Base-by-base conservation (phyloP, 2,888 invertebrate species). In the Allygus modestus region DNA sequence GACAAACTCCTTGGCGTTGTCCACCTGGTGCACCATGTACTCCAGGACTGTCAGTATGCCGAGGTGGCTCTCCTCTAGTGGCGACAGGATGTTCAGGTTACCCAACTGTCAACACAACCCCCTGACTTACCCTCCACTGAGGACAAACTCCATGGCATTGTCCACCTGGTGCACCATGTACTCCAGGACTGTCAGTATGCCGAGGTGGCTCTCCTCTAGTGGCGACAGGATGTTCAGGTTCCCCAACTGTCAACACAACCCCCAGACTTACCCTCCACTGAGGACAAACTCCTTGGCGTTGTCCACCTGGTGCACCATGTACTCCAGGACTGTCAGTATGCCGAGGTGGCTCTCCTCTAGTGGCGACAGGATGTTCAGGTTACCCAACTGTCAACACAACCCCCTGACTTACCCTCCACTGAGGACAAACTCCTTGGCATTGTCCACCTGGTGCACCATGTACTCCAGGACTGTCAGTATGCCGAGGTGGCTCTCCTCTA, bases 361-460 rank as follows among this genome's bases (percentile, higher is more conserved):
- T 46, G 46, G 12, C 12, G n/a, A 46, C 46, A 46, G 46, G 12
- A 46, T 46, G 46, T 46, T 46, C 46, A 46, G 46, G 46, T 46
- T 46, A 4, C 37, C 37, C 37, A 37, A 9, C 37, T 37, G n/a
- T n/a, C n/a, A n/a, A n/a, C n/a, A n/a, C n/a, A n/a, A n/a, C n/a
- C n/a, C n/a, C n/a, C n/a, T n/a, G n/a, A n/a, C 89, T 87, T 88
- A 92, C 86, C 94, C 94, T 86, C 94, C 93, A 88, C 93, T 90
- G 85, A 93, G 93, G 43, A 94, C 92, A 89, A 96, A 96, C 87
- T 94, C 91, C 85, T 93, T 90, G 0, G 94, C 96, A 91, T 95
- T 96, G 89, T 96, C 96, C 88, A 94, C 93, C 90, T 96, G 95
- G 90, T 96, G 96, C n/a, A 95, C 92, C 84, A 95, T 91, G 90